Evolutionary conservation across 2,113 vertebrate genomes (phyloP).

Genomic region (Seriola dumerili): DNA sequence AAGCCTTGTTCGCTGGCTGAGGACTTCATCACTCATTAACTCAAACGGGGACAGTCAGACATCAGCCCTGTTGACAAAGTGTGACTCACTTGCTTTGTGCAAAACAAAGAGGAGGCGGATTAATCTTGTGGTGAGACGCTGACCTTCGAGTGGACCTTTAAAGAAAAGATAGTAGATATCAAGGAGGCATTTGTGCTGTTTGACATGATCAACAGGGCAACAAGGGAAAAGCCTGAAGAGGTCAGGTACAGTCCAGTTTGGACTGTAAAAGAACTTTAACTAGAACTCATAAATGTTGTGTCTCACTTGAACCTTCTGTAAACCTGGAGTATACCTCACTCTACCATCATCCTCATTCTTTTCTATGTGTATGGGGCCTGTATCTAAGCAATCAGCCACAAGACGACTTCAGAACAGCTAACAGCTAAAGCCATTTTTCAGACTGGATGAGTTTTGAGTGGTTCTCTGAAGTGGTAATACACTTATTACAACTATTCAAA

Average conservation of each 20-base stretch:
- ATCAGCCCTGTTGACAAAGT: conserved; percentile 75
- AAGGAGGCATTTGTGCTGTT: conserved; percentile 19
- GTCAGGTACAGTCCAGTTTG: background rate
- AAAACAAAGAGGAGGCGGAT: conserved; percentile 60
- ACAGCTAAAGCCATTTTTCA: background rate
- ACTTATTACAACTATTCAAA: background rate
- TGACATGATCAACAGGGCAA: background rate
- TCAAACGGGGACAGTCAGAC: conserved; percentile 66
- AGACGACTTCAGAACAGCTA: background rate
- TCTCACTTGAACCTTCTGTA: background rate
- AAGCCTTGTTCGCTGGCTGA: conserved; percentile 65
- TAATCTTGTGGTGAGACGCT: conserved; percentile 48
- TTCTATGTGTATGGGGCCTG: background rate
- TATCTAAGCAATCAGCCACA: conserved; percentile 18
- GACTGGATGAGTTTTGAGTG: background rate
- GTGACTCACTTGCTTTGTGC: conserved; percentile 76
- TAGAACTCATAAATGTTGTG: conserved; percentile 3
- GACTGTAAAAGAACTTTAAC: background rate
- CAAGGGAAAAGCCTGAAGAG: background rate
- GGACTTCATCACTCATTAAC: conserved; percentile 82
- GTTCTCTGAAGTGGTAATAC: background rate
- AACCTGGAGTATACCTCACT: conserved; percentile 11
- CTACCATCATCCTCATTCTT: conserved; percentile 21
- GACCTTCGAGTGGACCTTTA: conserved; percentile 65
- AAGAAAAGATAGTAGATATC: conserved; percentile 46